These are phyloP conservation scores for Cyrtorhinus lividipennis DNA, from an alignment of 1,140 invertebrate genomes.

Conservation along the genomic window DNA sequence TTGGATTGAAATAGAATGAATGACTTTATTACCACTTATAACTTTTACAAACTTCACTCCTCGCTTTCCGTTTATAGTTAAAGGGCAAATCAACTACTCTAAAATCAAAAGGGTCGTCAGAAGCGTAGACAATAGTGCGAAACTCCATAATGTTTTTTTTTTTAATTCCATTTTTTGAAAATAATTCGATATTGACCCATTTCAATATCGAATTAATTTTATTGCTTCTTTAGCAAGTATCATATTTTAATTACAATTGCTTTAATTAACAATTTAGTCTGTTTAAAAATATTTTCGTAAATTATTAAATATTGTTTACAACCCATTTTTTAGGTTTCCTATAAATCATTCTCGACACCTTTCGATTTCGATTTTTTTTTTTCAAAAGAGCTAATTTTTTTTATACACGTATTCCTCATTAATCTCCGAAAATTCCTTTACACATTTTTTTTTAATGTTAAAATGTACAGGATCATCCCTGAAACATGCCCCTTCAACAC, in stretches of 20 bases:
- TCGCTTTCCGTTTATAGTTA: conserved; percentile 1
- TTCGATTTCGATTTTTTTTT: conserved; percentile 10
- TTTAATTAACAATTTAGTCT: conserved; percentile 10
- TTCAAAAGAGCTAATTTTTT: conserved; percentile 19
- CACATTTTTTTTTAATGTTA: conserved; percentile 9
- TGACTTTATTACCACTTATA: conserved; percentile 14
- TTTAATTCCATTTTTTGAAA: conserved; percentile 9
- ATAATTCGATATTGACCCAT: not conserved
- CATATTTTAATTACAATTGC: not conserved
- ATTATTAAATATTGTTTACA: not conserved
- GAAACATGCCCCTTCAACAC: conserved; percentile 16
- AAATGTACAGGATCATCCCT: conserved; percentile 18
- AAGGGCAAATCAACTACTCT: conserved; percentile 13
- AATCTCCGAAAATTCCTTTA: conserved; percentile 14
- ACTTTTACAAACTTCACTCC: conserved; percentile 9
- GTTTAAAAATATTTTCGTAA: conserved; percentile 3
- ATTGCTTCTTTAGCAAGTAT: not conserved
- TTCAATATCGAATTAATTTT: not conserved
- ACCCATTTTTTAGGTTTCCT: not conserved
- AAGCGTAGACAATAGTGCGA: conserved; percentile 14
- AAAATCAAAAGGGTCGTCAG: conserved; percentile 12
- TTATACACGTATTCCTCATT: conserved; percentile 15
- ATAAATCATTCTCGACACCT: not conserved
- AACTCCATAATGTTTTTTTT: conserved; percentile 10
- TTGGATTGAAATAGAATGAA: conserved; percentile 6